Conservation (phyloP, 2,888 invertebrate genomes). For the Neuroscelio doddi region DNA sequence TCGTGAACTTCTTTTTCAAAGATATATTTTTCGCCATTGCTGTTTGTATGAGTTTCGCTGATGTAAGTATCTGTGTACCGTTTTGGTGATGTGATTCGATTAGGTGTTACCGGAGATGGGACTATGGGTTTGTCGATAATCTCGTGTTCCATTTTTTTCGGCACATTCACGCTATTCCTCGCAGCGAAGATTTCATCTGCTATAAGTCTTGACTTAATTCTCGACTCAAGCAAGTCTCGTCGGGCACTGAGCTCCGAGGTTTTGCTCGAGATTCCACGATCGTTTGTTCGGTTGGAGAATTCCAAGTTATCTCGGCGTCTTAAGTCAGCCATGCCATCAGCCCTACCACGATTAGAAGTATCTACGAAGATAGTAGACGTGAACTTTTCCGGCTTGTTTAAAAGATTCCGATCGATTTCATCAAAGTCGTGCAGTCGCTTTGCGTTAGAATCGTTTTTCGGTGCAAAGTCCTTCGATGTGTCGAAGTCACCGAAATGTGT, state of each 20-base stretch:
- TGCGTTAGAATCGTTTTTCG: constrained; percentile 59
- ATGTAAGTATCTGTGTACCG: constrained; percentile 67
- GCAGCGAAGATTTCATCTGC: constrained; percentile 69
- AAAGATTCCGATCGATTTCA: constrained; percentile 56
- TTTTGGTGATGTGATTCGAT: constrained; percentile 63
- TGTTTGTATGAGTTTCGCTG: constrained; percentile 66
- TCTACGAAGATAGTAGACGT: constrained; percentile 72
- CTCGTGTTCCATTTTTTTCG: constrained; percentile 65
- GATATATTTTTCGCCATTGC: constrained; percentile 68
- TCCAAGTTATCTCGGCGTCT: constrained; percentile 54
- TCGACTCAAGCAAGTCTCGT: constrained; percentile 83
- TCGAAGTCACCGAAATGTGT: constrained; percentile 47
- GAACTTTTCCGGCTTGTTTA: constrained; percentile 64
- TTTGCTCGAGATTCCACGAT: constrained; percentile 58
- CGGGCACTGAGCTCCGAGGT: constrained; percentile 80
- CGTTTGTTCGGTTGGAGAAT: constrained; percentile 44
- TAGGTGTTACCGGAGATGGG: constrained; percentile 66
- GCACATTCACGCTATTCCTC: constrained; percentile 54
- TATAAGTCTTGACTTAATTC: constrained; percentile 78
- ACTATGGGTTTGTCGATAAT: constrained; percentile 69
- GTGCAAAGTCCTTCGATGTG: constrained; percentile 52
- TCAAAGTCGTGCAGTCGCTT: constrained; percentile 66
- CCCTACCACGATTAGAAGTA: constrained; percentile 76
- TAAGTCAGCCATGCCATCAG: constrained; percentile 71
- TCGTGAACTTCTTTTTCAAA: constrained; percentile 69